A percentile compares a stretch with the other conserved stretches of the same genome.
Conservation (phyloP, 2,113 vertebrate species). For the Phalacrocorax aristotelis region DNA sequence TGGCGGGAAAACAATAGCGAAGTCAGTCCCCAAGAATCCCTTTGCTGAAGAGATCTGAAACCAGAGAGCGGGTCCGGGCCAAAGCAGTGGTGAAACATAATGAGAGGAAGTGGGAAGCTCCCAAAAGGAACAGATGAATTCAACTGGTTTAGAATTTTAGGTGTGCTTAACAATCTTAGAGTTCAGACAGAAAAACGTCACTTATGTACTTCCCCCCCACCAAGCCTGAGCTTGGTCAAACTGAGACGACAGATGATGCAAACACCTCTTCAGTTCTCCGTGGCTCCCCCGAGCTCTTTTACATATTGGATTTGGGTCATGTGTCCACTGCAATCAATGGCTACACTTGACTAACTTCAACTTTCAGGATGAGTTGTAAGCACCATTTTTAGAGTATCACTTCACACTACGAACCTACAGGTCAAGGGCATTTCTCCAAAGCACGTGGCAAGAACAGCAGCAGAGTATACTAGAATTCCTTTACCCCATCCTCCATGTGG, state of each 20-base stretch:
- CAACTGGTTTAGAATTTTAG: neutral
- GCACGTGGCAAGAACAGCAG: neutral
- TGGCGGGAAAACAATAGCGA: neutral
- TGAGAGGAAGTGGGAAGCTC: neutral
- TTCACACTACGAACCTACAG: neutral
- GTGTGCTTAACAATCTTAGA: neutral
- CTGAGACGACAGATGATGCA: neutral
- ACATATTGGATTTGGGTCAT: neutral
- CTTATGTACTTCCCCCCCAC: rapidly evolving
- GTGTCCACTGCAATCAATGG: neutral
- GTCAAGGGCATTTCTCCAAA: neutral
- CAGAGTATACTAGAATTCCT: neutral
- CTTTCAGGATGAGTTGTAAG: neutral
- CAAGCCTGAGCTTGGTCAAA: neutral
- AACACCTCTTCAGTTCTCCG: neutral
- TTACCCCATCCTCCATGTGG: neutral
- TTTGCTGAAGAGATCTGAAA: neutral
- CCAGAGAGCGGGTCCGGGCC: neutral
- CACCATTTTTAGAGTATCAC: neutral
- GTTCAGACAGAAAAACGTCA: neutral
- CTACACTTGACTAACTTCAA: neutral
- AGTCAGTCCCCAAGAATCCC: neutral
- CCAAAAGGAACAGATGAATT: neutral
- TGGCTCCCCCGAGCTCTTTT: neutral
- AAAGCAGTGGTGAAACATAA: neutral